phyloP scores from a whole-genome alignment of 2,797 vertebrate species.

The Oreochromis grahami region DNA sequence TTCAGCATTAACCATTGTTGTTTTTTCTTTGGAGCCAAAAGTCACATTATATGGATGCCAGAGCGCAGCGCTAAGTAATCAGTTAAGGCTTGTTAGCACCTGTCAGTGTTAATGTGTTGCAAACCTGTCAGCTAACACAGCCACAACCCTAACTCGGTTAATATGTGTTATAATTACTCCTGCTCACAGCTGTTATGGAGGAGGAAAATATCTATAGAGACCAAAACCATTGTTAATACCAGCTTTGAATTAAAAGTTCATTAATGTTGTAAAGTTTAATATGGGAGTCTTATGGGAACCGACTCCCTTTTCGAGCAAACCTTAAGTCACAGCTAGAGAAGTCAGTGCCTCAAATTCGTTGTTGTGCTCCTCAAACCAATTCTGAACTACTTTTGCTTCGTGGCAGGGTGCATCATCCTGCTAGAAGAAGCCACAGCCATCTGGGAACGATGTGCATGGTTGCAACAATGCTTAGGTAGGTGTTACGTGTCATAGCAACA shows the following conservation, averaged over 20 bases:
- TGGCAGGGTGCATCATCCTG: neutral
- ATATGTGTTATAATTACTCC: neutral
- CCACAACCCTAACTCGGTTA: neutral
- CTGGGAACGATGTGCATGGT: rapidly evolving
- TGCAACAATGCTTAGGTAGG: neutral
- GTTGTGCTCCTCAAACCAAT: neutral
- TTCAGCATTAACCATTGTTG: neutral
- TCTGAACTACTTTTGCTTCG: neutral
- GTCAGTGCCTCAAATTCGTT: neutral
- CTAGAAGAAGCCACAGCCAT: neutral
- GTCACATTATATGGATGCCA: neutral
- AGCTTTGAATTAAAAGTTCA: neutral
- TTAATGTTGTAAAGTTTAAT: neutral
- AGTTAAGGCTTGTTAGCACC: neutral
- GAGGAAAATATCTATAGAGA: neutral
- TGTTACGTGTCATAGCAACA: neutral
- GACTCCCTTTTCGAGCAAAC: neutral
- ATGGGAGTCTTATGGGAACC: neutral
- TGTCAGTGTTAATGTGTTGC: neutral
- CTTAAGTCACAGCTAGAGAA: neutral
- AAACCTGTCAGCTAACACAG: neutral
- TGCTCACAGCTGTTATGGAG: neutral
- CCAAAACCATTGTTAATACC: neutral
- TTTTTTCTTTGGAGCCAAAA: neutral
- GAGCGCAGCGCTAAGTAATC: neutral